Evolutionary conservation across 2,113 vertebrate genomes (phyloP), one percentile per base, ranked within the genome.

Genomic region (Miniopterus natalensis): DNA sequence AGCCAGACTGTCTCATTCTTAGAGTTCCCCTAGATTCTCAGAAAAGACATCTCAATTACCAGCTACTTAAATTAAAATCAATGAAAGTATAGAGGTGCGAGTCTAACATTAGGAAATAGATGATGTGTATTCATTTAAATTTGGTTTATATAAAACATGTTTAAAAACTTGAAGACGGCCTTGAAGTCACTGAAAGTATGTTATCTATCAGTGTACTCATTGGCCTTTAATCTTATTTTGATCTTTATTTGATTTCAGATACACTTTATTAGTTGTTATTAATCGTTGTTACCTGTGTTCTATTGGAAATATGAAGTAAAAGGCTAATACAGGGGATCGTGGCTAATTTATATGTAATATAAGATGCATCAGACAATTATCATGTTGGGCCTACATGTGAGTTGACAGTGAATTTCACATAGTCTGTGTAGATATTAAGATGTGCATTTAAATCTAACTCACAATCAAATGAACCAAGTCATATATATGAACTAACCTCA

Each of bases 331-430:
- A 77, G 20, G 45, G 36, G 68, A 84, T 66, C 55, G 40, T 57
- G 45, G 80, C 66, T 71, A 79, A 79, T 77, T 85, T 83, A 95
- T 78, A 66, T 63, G 53, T 88, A 84, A 87, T 55, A 55, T 45
- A 71, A 83, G n/a, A 74, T 51, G 3, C 47, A 51, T 86, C n/a
- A 63, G 66, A 74, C 5, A 81, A 36, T 84, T 83, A 84, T 49
- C 25, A 47, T 75, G 25, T 47, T 89, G 90, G 49, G 27, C 40
- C 29, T 71, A 21, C 25, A 47, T 71, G 23, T 88, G 63, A 92
- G 77, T 93, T 77, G 94, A 95, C 15, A 71, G 81, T 75, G 14
- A 42, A 90, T 73, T 90, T 89, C 45, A 90, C 29, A 63, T 49
- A 47, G 6, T 63, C 61, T 51, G 11, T 79, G 53, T 75, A 92